Base-by-base conservation (phyloP, 2,888 invertebrate genomes). In the Teleogryllus oceanicus region DNA sequence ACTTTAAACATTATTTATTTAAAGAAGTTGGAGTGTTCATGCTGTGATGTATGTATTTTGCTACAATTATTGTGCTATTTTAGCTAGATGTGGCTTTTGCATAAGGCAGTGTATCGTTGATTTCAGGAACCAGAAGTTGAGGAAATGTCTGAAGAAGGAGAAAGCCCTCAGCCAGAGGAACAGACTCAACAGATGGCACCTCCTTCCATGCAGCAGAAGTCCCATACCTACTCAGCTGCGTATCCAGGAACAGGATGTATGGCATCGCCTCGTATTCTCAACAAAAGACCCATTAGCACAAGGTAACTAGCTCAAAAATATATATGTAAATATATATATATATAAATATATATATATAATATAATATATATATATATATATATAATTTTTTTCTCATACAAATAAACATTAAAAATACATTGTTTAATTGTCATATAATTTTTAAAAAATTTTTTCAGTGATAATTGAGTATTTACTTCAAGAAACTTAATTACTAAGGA, bases 61-160 rank as follows among this genome's bases (percentile, higher is more conserved):
- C 5, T 37, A 37, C 37, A 37, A 37, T 0, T 37, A 37, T 37
- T 37, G 1, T 37, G 4, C 37, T 37, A 37, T 37, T 37, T 37
- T 37, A 37, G 5, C 37, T 37, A 37, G 24, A 37, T 37, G 37
- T 37, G 37, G 37, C 37, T 37, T 37, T 37, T 37, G 37, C 37
- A 8, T 37, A 37, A 37, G 37, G 5, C 24, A 37, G 21, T 24
- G 24, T 24, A 1, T 37, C 8, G 13, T 62, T 24, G 16, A 11
- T 18, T 16, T 16, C 80, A 84, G 84, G 84, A 84, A 79, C 83
- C 83, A 11, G 85, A 84, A 80, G 82, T 83, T 18, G 84, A 84
- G 75, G 85, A 84, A 74, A 82, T 83, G 78, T 84, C 84, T 2
- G 85, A 85, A 76, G 85, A 85, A 75, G 83, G 84, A 10, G 84